These are phyloP conservation scores for Archocentrus centrarchus DNA, from an alignment of 2,113 vertebrate species.

Conservation along the genomic window DNA sequence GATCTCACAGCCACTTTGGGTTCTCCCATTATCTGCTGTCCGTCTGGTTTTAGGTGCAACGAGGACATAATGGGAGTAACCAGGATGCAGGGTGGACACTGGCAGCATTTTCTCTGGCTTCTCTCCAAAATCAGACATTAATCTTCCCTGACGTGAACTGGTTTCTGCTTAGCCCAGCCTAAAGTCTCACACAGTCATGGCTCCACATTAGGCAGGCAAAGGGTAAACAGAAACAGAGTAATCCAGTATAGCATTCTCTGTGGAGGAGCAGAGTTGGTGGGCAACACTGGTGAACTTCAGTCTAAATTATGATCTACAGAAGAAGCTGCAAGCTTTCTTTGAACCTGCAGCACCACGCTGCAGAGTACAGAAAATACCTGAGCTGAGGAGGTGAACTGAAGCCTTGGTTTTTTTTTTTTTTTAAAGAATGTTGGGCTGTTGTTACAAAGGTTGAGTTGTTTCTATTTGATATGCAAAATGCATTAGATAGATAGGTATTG, in stretches of 20 bases:
- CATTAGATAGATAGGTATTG: too few species aligned
- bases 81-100: slow-evolving; percentile 27
- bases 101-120: slow-evolving; percentile 55
- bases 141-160: slow-evolving; percentile 46
- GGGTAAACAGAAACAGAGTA: slow-evolving; percentile 24
- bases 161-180: slow-evolving; percentile 6
- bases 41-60: slow-evolving; percentile 15
- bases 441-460: background rate
- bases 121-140: slow-evolving; percentile 45
- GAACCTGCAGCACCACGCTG: background rate
- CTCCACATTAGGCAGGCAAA: slow-evolving; percentile 2
- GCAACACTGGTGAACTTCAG: background rate
- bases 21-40: slow-evolving; percentile 29
- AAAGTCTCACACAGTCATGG: background rate
- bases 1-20: background rate
- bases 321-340: background rate
- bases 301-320: background rate
- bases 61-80: slow-evolving; percentile 45
- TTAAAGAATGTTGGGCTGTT: background rate
- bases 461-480: too few species aligned
- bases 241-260: background rate
- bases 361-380: background rate
- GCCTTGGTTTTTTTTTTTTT: background rate
- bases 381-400: background rate
- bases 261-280: background rate